Evolutionary conservation across 2,888 invertebrate species (phyloP).

Genomic region (Philereme vetulata): DNA sequence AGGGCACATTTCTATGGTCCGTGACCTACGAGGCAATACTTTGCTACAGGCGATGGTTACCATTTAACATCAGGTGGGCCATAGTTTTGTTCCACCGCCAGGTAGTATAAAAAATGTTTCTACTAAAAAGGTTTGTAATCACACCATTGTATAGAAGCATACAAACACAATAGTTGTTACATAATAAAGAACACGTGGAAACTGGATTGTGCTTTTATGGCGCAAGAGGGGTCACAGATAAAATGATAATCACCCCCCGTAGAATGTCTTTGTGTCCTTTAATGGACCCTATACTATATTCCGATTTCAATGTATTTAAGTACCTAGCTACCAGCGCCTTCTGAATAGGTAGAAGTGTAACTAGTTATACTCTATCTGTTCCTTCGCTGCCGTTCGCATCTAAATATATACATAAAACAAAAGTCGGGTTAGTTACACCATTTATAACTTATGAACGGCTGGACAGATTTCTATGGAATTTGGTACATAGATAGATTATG

Average conservation of each 20-base stretch:
- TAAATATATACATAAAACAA: too few relatives aligned
- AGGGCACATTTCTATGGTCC: too few relatives aligned
- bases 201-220: not conserved
- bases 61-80: too few relatives aligned
- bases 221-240: not conserved
- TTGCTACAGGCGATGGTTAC: too few relatives aligned
- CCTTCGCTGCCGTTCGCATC: too few relatives aligned
- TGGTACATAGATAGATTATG: too few relatives aligned
- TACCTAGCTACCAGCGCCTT: not conserved
- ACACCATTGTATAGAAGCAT: not conserved
- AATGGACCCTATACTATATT: not conserved
- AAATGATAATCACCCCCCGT: not conserved
- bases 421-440: too few relatives aligned
- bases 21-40: too few relatives aligned
- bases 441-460: too few relatives aligned
- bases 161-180: not conserved
- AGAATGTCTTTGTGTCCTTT: not conserved
- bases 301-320: not conserved
- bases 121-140: too few relatives aligned
- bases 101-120: too few relatives aligned
- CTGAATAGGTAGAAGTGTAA: not conserved
- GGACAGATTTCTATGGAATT: too few relatives aligned
- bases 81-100: not conserved
- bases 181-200: slow-evolving; percentile 9
- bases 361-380: not conserved